phyloP scores from a whole-genome alignment of 2,113 vertebrate genomes.

The Phyllostomus discolor region DNA sequence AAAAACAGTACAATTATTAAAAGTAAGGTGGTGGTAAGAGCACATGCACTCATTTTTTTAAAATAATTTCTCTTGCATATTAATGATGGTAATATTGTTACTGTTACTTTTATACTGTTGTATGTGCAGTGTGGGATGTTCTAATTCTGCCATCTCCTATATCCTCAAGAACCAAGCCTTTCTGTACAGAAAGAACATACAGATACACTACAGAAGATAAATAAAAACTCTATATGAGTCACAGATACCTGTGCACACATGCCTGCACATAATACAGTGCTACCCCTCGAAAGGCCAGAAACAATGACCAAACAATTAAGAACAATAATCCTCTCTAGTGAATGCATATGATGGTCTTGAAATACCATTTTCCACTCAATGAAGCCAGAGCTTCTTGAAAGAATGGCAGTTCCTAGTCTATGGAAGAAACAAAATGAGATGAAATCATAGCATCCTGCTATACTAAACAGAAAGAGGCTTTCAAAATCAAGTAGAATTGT shows the following conservation, averaged over 20 bases:
- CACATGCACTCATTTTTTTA: not conserved
- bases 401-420: not conserved
- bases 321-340: not conserved
- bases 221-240: not conserved
- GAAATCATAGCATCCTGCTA: not conserved
- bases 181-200: not conserved
- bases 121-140: not conserved
- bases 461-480: not conserved
- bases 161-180: not conserved
- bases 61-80: not conserved
- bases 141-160: not conserved
- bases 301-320: not conserved
- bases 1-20: not conserved
- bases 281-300: not conserved
- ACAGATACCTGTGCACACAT: not conserved
- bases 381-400: not conserved
- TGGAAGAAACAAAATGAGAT: not conserved
- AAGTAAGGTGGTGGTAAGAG: not conserved
- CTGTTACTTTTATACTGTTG: not conserved
- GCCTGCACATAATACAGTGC: not conserved
- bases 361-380: not conserved
- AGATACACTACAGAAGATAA: not conserved
- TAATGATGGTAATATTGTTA: not conserved
- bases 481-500: not conserved
- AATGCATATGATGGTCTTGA: not conserved